Evolutionary conservation across 2,888 invertebrate genomes (phyloP), one percentile per base, ranked within the genome.

Genomic region (Portevinia maculata): DNA sequence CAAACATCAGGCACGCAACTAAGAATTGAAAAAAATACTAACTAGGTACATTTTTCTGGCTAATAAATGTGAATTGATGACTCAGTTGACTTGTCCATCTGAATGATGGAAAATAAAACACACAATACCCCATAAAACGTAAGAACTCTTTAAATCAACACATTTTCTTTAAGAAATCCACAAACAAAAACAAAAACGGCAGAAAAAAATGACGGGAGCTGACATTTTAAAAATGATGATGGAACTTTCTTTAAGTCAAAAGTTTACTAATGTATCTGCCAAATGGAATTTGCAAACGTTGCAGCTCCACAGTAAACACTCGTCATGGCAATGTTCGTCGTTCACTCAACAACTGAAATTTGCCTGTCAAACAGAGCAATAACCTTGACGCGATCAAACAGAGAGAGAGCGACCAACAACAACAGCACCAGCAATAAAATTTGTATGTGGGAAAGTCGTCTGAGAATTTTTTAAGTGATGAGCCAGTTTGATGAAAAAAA

Each of bases 371-470:
- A 71, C 57, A 57, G 62, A 78, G 71, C 71, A 78, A 64, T 30
- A 78, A 64, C 71, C 78, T 78, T 71, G 78, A 71, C 64, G 78
- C 57, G 64, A 78, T 71, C 57, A 64, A 57, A 70, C 48, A 55
- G 24, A 55, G 44, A 55, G 24, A 24, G 5, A 2, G 5, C 2
- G 3, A 24, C 2, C 24, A 24, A 24, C 24, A 24, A 24, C 24
- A 24, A 24, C 2, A 24, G 2, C 24, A 24, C 3, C 24, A 24
- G 24, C 24, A 67, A 53, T 7, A 15, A 39, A 13, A 39, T 39
- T 32, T 32, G 3, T 76, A 57, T 60, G 44, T 65, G 46, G 39
- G 65, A 65, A 65, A 53, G 46, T 76, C 37, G 73, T 65, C 59
- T 59, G 73, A 53, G 73, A 79, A 71, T 44, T 53, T 71, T 64